phyloP scores from a whole-genome alignment of 2,888 invertebrate species.

The Cinara cedri region DNA sequence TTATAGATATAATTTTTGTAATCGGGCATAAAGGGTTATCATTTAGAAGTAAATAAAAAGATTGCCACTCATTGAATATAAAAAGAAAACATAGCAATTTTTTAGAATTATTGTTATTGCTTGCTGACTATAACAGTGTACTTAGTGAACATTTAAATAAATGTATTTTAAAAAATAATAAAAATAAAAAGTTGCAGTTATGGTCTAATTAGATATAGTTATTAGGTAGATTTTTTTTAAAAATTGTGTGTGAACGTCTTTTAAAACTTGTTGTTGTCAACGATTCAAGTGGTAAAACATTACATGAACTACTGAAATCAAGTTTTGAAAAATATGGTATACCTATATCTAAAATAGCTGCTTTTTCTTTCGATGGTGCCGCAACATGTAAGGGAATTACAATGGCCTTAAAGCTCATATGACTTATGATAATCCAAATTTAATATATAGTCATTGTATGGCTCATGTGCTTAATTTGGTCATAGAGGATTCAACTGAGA shows the following conservation, averaged over 20 bases:
- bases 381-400: too few species aligned
- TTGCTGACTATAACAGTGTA: slow-evolving; percentile 13
- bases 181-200: slow-evolving; percentile 46
- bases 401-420: too few species aligned
- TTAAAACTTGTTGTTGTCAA: too few species aligned
- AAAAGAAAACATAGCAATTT: slow-evolving; percentile 7
- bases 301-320: too few species aligned
- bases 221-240: slow-evolving; percentile 29
- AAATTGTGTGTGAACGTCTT: too few species aligned
- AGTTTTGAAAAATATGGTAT: too few species aligned
- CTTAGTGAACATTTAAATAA: neutral
- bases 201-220: slow-evolving; percentile 56
- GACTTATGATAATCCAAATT: too few species aligned
- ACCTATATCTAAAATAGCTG: too few species aligned
- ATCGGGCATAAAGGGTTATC: slow-evolving; percentile 10
- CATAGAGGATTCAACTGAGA: neutral
- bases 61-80: slow-evolving; percentile 1
- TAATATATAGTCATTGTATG: neutral
- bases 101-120: slow-evolving; percentile 20
- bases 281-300: too few species aligned
- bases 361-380: too few species aligned
- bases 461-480: slow-evolving; percentile 4
- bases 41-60: slow-evolving; percentile 24
- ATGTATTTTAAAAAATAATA: neutral
- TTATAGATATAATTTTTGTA: slow-evolving; percentile 24